Evolutionary conservation across 2,888 invertebrate species (phyloP), one percentile per base, ranked within the genome.

Genomic region (Acronicta aceris): DNA sequence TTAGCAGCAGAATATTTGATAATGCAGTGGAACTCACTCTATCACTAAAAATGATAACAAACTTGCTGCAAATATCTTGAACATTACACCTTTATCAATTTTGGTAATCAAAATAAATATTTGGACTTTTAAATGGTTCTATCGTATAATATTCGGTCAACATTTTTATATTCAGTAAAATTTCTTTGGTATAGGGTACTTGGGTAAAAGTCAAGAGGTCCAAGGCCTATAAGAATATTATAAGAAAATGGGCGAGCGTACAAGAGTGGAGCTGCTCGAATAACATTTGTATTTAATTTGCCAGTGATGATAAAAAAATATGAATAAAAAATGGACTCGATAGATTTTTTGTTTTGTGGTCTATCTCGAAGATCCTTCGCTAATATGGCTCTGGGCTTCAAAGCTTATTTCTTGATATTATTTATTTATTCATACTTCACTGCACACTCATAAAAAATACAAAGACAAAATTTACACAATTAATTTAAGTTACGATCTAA

Each of bases 241-340:
- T 42, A 46, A 49, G 58, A 55, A 58, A 65, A 61, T 49, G 58
- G 55, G 59, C 45, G 17, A 40, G 21, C 17, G 30, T 15, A 15
- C 30, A 10, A 46, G n/a, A 40, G 43, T 36, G 43, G 40, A 52
- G 21, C 42, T 50, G 38, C 52, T 61, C 8, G 9, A 17, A 56
- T 40, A 65, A 63, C 57, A 65, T 40, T 72, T 68, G 53, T 64
- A 51, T 61, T 43, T 56, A 59, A 54, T 52, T 56, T 42, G 42
- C 51, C 25, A 30, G 2, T 16, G 12, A 12, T 42, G 12, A 3
- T 36, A 21, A 64, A 30, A 15, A 62, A 17, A 46, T 38, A 49
- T 15, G n/a, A 17, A 16, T 12, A 2, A 16, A 33, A 33, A 33
- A 7, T 33, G 3, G 30, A 47, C 27, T 7, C 3, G 17, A 10